Evolutionary conservation across 2,888 invertebrate genomes (phyloP).

Genomic region (Carpatolechia fugitivella): DNA sequence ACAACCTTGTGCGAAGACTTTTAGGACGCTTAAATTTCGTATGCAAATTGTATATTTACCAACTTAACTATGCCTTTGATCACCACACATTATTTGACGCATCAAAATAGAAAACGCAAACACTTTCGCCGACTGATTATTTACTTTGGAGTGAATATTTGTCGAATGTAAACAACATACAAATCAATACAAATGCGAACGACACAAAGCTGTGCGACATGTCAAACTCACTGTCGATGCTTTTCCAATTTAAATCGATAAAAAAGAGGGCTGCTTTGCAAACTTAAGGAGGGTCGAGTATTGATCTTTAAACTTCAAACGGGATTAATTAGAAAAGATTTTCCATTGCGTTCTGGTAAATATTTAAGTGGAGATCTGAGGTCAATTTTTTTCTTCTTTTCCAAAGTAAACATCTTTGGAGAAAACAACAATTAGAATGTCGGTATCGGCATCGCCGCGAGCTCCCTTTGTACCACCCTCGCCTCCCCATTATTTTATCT

Average conservation of each 20-base stretch:
- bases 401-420: conserved; percentile 63
- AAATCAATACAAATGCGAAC: conserved; percentile 49
- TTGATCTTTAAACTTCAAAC: conserved; percentile 51
- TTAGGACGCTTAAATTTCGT: not conserved
- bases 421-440: conserved; percentile 77
- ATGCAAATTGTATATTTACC: conserved; percentile 4
- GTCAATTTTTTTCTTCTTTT: conserved; percentile 32
- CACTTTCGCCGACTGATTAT: conserved; percentile 22
- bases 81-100: conserved; percentile 4
- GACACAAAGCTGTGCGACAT: conserved; percentile 46
- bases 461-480: conserved; percentile 51
- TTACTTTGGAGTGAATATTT: conserved; percentile 24
- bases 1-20: not conserved
- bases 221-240: conserved; percentile 63
- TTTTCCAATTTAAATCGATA: conserved; percentile 70
- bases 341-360: conserved; percentile 12
- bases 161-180: conserved; percentile 33
- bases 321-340: conserved; percentile 48
- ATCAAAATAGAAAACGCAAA: conserved; percentile 21
- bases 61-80: not conserved
- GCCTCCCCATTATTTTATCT: conserved; percentile 79
- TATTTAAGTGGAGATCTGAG: conserved; percentile 11
- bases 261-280: conserved; percentile 41
- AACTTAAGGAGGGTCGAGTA: conserved; percentile 29
- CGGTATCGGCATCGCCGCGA: conserved; percentile 71